A percentile compares a stretch with the other conserved stretches of the same genome.
Conservation (phyloP, 2,888 invertebrate genomes). For the Nomada fucata region DNA sequence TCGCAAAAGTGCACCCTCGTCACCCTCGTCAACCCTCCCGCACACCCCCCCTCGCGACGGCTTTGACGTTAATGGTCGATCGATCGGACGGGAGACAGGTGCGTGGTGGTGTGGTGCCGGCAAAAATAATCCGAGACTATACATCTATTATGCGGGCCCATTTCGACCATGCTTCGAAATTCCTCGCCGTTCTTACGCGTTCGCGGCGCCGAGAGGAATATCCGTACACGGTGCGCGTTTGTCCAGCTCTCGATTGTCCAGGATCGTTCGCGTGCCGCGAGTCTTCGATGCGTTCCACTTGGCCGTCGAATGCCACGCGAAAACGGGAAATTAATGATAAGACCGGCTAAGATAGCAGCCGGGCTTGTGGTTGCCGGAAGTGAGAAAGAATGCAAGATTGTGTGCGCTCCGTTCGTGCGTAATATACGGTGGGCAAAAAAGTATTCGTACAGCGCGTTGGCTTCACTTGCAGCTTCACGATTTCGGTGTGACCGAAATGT, state of each 20-base stretch:
- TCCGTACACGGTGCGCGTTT: neutral
- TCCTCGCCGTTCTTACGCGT: neutral
- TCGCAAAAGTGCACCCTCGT: conserved; percentile 68
- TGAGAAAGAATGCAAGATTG: too few species aligned
- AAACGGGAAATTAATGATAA: too few species aligned
- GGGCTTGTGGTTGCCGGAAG: too few species aligned
- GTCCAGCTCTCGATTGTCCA: neutral
- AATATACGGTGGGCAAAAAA: too few species aligned
- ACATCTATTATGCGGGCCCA: conserved; percentile 30
- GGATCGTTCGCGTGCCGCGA: too few species aligned
- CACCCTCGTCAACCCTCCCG: conserved; percentile 18
- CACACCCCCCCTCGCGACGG: conserved; percentile 49
- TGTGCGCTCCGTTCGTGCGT: too few species aligned
- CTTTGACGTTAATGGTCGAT: conserved; percentile 75
- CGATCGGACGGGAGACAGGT: conserved; percentile 70
- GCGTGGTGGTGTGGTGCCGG: conserved; percentile 59
- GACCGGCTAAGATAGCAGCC: too few species aligned
- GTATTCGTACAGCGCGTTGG: too few species aligned
- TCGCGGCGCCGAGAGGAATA: neutral
- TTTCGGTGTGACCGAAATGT: too few species aligned
- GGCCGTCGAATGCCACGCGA: too few species aligned
- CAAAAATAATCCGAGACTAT: conserved; percentile 69
- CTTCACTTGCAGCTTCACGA: too few species aligned
- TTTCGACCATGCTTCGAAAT: conserved; percentile 51
- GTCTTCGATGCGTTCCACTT: neutral